Conservation (phyloP, 2,888 invertebrate species). For the Frankliniella fusca region DNA sequence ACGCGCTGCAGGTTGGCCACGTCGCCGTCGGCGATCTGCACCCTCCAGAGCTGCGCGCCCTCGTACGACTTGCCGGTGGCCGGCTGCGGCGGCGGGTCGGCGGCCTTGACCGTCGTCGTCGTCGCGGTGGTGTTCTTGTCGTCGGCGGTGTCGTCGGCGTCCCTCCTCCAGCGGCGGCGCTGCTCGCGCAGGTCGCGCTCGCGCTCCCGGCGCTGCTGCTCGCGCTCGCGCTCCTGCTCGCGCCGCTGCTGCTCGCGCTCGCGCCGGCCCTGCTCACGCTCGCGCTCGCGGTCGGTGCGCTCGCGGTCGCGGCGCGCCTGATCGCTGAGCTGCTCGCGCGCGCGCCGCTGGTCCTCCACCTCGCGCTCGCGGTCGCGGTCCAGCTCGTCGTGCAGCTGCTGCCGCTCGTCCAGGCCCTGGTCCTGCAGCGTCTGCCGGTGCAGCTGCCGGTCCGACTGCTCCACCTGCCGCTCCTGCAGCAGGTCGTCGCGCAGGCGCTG, state of each 20-base stretch:
- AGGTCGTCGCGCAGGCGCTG: constrained; percentile 14
- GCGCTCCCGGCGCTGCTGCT: constrained; percentile 1
- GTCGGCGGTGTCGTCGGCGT: background rate
- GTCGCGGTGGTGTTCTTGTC: no score
- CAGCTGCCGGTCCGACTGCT: constrained; percentile 1
- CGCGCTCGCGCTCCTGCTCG: constrained; percentile 4
- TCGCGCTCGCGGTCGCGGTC: constrained; percentile 6
- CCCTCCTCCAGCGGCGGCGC: constrained; percentile 11
- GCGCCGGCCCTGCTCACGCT: background rate
- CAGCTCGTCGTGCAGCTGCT: constrained; percentile 23
- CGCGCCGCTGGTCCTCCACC: background rate
- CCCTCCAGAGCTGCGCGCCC: constrained; percentile 74
- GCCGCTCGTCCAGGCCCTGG: constrained; percentile 8
- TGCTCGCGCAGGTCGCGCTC: constrained; percentile 7
- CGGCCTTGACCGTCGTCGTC: background rate
- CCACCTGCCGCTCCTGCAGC: background rate
- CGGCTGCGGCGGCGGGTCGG: background rate
- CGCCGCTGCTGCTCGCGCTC: constrained; percentile 8
- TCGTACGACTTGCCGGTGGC: constrained; percentile 55
- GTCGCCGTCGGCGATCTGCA: constrained; percentile 54
- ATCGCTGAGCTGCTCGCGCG: background rate
- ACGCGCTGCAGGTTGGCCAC: constrained; percentile 53
- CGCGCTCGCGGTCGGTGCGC: constrained; percentile 20
- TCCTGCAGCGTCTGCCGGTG: background rate
- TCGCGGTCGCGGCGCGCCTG: constrained; percentile 17